These are phyloP conservation scores for Sebastes aleutianus DNA, from an alignment of 2,797 vertebrate species.

Conservation along the genomic window DNA sequence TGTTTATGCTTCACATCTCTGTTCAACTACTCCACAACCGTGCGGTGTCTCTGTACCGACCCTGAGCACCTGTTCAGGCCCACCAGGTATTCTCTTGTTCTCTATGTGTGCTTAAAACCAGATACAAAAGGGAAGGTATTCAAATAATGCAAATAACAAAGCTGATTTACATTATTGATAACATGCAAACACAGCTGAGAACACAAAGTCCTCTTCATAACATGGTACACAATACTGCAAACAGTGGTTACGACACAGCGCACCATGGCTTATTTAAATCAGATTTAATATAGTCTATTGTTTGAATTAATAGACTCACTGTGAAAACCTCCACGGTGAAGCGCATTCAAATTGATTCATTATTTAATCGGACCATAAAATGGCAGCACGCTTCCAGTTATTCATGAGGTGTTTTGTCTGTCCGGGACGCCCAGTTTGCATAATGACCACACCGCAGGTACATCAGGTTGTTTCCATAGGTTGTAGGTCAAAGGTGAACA, in stretches of 20 bases:
- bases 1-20: not conserved
- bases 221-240: not conserved
- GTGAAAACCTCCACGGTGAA: not conserved
- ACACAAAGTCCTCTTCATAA: not conserved
- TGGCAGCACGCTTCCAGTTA: not conserved
- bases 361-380: not conserved
- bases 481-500: not conserved
- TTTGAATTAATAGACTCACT: not conserved
- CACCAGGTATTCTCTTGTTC: constrained; percentile 7
- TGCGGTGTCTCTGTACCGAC: not conserved
- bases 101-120: not conserved
- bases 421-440: not conserved
- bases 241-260: not conserved
- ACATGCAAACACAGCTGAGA: constrained; percentile 52
- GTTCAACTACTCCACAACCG: not conserved
- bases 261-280: not conserved
- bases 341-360: not conserved
- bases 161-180: not conserved
- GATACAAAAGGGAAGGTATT: constrained; percentile 19
- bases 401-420: not conserved
- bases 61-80: constrained; percentile 14
- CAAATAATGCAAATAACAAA: constrained; percentile 10
- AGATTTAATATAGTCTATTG: not conserved
- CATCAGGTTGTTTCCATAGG: not conserved
- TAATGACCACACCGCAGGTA: no score